Base-by-base conservation (phyloP, 2,888 invertebrate species). In the Chesias legatella region DNA sequence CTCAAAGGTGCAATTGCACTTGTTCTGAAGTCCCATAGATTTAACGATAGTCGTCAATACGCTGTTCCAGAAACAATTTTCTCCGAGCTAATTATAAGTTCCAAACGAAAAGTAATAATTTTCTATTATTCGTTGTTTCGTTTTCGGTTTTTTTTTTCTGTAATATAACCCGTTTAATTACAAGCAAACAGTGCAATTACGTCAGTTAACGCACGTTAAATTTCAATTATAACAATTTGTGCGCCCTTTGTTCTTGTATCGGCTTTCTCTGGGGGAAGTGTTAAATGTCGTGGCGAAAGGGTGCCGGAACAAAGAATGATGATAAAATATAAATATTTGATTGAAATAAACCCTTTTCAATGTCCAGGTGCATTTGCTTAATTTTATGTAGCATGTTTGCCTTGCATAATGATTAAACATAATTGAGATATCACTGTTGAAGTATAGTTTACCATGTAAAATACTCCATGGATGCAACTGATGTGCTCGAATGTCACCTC, bases 101-200 rank as follows among this genome's bases (percentile, higher is more conserved):
- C 46, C 31, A 48, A 57, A 66, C 51, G 58, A 62, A 58, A 74
- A 67, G 69, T 59, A 63, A 73, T 67, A 78, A 79, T 81, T 80
- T 74, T 44, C 58, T 72, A 68, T 73, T 76, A 80, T 77, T 69
- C 64, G 59, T 56, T 49, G 60, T 63, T 70, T 63, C 67, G 67
- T 71, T 61, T 59, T 56, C 65, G 64, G n/a, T 64, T 45, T 44
- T 37, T 49, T 51, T 48, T 51, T 47, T 42, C 61, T 62, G 66
- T 60, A 68, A 65, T 66, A 67, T 62, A 64, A 68, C 71, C 63
- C 71, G 64, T 73, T 72, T 78, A 76, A 80, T 79, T 72, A 72
- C 58, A 64, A 61, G 56, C 68, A 67, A 67, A 66, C 64, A 44
- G 38, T 53, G 61, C 69, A 69, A 74, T 76, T 73, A 66, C 51